Percentiles rank a stretch among this genome's conserved stretches.
Evolutionary conservation across 2,113 vertebrate genomes (phyloP).

Genomic region (Accipiter virgatus): DNA sequence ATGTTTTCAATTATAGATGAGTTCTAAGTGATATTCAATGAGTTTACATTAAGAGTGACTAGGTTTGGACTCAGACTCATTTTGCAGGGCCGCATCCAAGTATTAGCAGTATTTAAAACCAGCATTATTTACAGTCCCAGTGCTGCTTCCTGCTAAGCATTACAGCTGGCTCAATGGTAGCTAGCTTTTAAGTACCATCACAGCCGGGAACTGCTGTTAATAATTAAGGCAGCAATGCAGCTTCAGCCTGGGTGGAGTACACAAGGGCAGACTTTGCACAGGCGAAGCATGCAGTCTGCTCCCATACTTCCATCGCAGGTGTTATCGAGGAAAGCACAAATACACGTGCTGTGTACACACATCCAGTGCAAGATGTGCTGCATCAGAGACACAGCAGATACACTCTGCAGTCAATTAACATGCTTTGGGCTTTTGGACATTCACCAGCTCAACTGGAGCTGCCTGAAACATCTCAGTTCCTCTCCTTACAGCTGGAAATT

Average conservation of each 20-base stretch:
- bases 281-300: background rate
- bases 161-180: background rate
- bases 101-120: background rate
- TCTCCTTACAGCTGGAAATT: background rate
- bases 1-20: background rate
- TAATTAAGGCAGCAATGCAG: background rate
- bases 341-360: accelerated
- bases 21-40: accelerated
- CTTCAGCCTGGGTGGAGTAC: accelerated
- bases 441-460: background rate
- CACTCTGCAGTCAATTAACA: accelerated
- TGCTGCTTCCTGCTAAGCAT: background rate
- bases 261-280: background rate
- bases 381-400: too few species aligned
- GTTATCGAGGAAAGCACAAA: background rate
- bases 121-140: background rate
- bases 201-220: background rate
- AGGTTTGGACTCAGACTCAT: background rate
- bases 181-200: background rate
- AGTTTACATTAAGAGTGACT: background rate
- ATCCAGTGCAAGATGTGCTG: background rate
- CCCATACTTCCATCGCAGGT: accelerated
- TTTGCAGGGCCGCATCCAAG: background rate
- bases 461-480: background rate
- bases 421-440: background rate